Evolutionary conservation across 2,888 invertebrate genomes (phyloP).

Genomic region (Arrhopalites spinosus): DNA sequence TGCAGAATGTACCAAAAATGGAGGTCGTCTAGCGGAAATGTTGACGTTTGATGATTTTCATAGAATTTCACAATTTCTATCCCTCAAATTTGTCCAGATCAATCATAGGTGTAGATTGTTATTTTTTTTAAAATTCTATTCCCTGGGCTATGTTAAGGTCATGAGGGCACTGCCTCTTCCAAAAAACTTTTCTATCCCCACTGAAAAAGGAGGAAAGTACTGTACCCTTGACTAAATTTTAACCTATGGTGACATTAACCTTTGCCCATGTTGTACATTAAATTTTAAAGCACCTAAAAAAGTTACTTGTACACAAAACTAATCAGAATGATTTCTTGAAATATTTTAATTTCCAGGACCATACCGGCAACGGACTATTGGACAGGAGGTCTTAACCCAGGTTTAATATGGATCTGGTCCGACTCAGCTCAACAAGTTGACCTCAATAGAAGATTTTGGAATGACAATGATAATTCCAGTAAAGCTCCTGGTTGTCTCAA

Average conservation of each 20-base stretch:
- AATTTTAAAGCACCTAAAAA: too few species aligned
- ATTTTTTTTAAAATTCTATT: background rate
- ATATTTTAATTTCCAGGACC: constrained; percentile 31
- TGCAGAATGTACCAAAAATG: constrained; percentile 49
- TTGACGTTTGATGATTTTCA: constrained; percentile 51
- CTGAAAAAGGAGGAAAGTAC: too few species aligned
- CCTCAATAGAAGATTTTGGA: constrained; percentile 53
- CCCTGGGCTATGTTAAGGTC: background rate
- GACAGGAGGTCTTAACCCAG: constrained; percentile 55
- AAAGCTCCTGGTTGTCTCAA: constrained; percentile 53
- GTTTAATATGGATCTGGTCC: constrained; percentile 55
- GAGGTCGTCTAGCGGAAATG: constrained; percentile 52
- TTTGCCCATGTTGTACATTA: too few species aligned
- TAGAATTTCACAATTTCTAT: constrained; percentile 48
- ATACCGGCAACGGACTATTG: constrained; percentile 49
- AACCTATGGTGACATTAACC: too few species aligned
- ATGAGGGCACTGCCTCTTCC: too few species aligned
- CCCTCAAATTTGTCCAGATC: constrained; percentile 39
- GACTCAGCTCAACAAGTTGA: constrained; percentile 55
- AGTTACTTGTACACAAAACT: background rate
- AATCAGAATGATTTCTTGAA: background rate
- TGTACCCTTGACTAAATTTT: too few species aligned
- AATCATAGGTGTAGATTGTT: background rate
- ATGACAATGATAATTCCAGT: constrained; percentile 54
- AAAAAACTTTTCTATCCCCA: too few species aligned